A percentile compares a stretch with the other conserved stretches of the same genome.
Conservation (phyloP, 2,797 vertebrate genomes). For the Thunnus albacares region DNA sequence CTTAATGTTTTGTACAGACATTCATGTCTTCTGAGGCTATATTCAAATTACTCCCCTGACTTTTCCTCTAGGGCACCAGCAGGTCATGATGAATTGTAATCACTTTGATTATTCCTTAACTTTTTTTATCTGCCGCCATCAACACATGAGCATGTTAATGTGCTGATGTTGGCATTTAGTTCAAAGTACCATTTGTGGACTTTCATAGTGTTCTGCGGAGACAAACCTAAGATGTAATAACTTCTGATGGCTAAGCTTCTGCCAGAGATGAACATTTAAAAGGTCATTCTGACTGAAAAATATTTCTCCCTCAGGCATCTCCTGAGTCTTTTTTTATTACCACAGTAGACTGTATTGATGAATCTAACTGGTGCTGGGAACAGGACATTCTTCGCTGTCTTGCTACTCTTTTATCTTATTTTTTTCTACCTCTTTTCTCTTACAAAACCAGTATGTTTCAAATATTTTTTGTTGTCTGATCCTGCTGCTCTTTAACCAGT, state of each 20-base stretch:
- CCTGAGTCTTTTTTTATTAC: constrained; percentile 1
- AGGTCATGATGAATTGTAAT: not conserved
- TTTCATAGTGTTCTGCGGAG: not conserved
- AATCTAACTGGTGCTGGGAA: constrained; percentile 7
- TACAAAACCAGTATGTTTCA: not conserved
- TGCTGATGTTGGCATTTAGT: constrained; percentile 15
- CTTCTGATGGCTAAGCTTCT: constrained; percentile 18
- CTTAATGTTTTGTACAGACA: not conserved
- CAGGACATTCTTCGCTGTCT: not conserved
- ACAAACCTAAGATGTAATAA: constrained; percentile 12
- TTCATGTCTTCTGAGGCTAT: not conserved
- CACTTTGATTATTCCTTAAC: not conserved
- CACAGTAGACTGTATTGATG: constrained; percentile 12
- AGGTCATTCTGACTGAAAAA: not conserved
- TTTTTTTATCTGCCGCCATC: not conserved
- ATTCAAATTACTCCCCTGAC: not conserved
- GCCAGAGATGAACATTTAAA: constrained; percentile 32
- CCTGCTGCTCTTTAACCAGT: not conserved
- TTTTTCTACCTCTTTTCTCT: not conserved
- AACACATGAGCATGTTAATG: not conserved
- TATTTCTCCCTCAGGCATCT: constrained; percentile 15
- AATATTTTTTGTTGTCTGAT: not conserved
- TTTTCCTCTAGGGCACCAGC: not conserved
- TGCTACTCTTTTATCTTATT: not conserved
- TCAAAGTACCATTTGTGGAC: not conserved